Evolutionary conservation across 2,113 vertebrate species (phyloP), one percentile per base, ranked within the genome.

Genomic region (Ascaphus truei): DNA sequence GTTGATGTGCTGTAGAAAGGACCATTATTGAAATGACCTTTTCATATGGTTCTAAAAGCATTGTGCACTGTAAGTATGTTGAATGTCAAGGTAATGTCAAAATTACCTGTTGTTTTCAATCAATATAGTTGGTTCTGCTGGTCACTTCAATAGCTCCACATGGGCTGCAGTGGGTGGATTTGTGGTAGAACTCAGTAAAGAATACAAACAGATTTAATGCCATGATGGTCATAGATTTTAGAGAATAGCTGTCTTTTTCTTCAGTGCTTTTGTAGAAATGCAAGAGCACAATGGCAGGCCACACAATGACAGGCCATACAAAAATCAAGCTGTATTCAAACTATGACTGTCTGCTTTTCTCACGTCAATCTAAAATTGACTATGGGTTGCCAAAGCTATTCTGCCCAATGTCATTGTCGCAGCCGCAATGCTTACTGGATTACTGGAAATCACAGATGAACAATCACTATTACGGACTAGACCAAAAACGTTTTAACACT

Each of bases 21-120:
- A 39, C n/a, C 65, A 59, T 59, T 68, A 68, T 68, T 68, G 65
- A 68, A 68, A 68, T 68, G 65, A 68, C 65, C 65, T 68, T 68
- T 68, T 59, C 55, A 68, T 55, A 59, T 29, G 22, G 53, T 41
- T 68, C 55, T 68, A 68, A 68, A 68, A 68, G 65, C 65, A 45
- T 55, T 26, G 39, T 59, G 65, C 65, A 68, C 65, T 58, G 47
- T 57, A n/a, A 68, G 65, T 23, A 59, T 37, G 65, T 59, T 68
- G 30, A 68, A 68, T 68, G 65, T 41, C 65, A 68, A 68, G 55
- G 59, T 68, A 68, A 68, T 68, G 65, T 68, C 65, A 68, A 37
- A 36, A 68, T 68, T 68, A 68, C 65, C 65, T 45, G 65, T 68
- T 68, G 65, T 68, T 68, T 57, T 58, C 65, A 68, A 68, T 68